Percentiles rank a stretch among this genome's conserved stretches.
Conservation (phyloP, 2,797 vertebrate species). For the Etheostoma perlongum region DNA sequence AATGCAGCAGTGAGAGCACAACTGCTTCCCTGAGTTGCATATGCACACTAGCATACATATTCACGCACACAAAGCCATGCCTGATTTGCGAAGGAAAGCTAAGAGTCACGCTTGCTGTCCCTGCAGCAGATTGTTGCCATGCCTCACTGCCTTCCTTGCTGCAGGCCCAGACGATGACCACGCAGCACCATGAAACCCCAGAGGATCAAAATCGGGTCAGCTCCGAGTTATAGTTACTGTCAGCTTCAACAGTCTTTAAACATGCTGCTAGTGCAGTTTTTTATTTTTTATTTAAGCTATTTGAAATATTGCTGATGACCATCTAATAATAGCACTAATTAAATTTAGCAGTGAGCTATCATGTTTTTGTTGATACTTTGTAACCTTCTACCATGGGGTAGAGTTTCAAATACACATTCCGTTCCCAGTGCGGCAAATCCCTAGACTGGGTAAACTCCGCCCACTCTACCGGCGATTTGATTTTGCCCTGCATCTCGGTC, state of each 20-base stretch:
- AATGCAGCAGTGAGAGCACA: slow-evolving; percentile 55
- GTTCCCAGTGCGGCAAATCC: slow-evolving; percentile 21
- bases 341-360: slow-evolving; percentile 20
- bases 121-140: slow-evolving; percentile 60
- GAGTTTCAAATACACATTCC: slow-evolving; percentile 27
- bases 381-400: slow-evolving; percentile 26
- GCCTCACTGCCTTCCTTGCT: slow-evolving; percentile 59
- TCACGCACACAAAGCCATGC: slow-evolving; percentile 36
- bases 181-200: slow-evolving; percentile 35
- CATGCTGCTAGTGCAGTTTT: slow-evolving; percentile 8
- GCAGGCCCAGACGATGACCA: slow-evolving; percentile 58
- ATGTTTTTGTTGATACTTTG: slow-evolving; percentile 19
- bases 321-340: slow-evolving; percentile 5
- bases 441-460: too few relatives aligned
- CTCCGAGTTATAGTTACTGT: slow-evolving; percentile 39
- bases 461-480: too few relatives aligned
- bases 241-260: slow-evolving; percentile 33
- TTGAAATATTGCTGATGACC: slow-evolving; percentile 14
- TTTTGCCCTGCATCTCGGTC: too few relatives aligned
- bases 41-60: slow-evolving; percentile 16
- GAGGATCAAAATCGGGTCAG: slow-evolving; percentile 36
- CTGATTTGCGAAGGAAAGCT: slow-evolving; percentile 78
- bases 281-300: neutral
- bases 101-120: slow-evolving; percentile 53
- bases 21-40: slow-evolving; percentile 16